Base-by-base conservation (phyloP, 1,140 invertebrate species). In the Drosophila sucinea region DNA sequence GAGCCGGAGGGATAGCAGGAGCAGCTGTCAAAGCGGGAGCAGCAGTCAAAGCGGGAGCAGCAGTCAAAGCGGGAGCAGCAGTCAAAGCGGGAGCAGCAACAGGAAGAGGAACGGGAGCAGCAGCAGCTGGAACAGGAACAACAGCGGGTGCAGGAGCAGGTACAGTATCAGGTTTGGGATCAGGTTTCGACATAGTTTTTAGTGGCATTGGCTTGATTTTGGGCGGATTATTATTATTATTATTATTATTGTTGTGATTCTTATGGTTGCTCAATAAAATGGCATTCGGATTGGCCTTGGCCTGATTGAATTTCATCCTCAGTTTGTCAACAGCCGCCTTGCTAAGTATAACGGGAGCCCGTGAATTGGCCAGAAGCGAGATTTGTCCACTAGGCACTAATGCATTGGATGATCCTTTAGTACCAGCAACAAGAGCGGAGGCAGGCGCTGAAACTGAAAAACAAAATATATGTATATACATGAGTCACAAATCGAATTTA, bases 321-420 rank as follows among this genome's bases (percentile, higher is more conserved):
- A 86, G 56, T 44, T 86, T 83, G 51, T 87, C 79, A 55, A 86
- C 83, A 11, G 83, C 76, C 25, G 67, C 76, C 56, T 83, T 87
- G 65, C 83, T 87, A 8, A 87, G 63, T 40, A 86, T 83, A 10
- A 83, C 56, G 1, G 76, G 76, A n/a, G 79, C 60, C 51, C 70
- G 76, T 29, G 63, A 64, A 57, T 81, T 84, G 27, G 78, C 60
- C 29, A 84, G 41, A 47, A 87, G 23, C 6, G 81, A 84, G 29
- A 85, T 71, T 67, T 73, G 74, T 25, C 51, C 33, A 32, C 17
- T 25, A 10, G 72, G 38, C 27, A 68, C 40, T 7, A 58, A 8
- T 55, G n/a, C 40, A 62, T 58, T 67, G 33, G 25, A 25, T 17
- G 41, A 67, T 58, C 7, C 70, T 56, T 65, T 55, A 4, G 23